Base-by-base conservation (phyloP, 2,888 invertebrate species). In the Serrognathus titanus region DNA sequence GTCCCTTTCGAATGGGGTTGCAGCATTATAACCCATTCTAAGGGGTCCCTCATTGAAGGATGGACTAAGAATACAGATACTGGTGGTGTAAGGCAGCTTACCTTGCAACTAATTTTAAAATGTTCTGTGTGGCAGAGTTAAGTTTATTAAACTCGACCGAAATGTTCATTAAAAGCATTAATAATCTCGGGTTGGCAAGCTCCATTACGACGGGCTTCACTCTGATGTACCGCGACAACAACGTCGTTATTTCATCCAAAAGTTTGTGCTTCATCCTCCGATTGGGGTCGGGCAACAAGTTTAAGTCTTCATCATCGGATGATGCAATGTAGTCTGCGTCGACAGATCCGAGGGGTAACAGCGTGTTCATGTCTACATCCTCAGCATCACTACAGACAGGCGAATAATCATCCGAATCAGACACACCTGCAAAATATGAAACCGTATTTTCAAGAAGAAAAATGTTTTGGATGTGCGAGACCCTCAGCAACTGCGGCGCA, bases 371-470 rank as follows among this genome's bases (percentile, higher is more conserved):
- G 13, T 78, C 78, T 35, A 64, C 67, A 63, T 73, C 69, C 62
- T 81, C 82, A n/a, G 71, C 73, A 54, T 82, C 82, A 59, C 85
- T 86, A 66, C 86, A 87, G 16, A 87, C 83, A 0, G 87, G 87
- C 52, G 87, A 87, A 69, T 85, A 85, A 49, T 84, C 81, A 13
- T 84, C 84, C 0, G 84, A 84, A 71, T 84, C 84, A 1, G 82
- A 82, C 7, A 55, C 46, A 55, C 69, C 71, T 47, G 61, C 49
- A 66, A 60, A 31, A 31, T 16, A 16, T 9, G 48, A 39, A 41
- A n/a, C 24, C 8, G 6, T 46, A 46, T 9, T 11, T 31, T 31
- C 6, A 31, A 31, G 24, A 5, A 24, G 24, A 5, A 31, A 31
- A 16, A 3, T 16, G 2, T 2, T 16, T 16, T 39, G 1, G 2